Conservation (phyloP, 2,797 vertebrate species). For the Aeoliscus strigatus region DNA sequence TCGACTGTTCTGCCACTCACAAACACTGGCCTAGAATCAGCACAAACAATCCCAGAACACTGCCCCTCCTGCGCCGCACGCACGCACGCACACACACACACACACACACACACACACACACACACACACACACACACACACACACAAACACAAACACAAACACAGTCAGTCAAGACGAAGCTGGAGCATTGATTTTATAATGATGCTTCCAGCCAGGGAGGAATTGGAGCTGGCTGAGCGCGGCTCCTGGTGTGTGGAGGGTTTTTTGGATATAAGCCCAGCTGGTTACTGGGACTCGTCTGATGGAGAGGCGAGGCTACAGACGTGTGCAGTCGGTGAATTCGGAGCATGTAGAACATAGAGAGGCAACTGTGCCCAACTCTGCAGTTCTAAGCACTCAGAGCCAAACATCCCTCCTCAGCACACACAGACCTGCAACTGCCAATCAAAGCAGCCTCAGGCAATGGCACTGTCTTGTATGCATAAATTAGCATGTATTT, state of each 20-base stretch:
- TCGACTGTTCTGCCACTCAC: constrained; percentile 65
- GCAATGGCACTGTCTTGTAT: constrained; percentile 73
- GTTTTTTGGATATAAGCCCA: constrained; percentile 59
- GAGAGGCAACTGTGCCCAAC: constrained; percentile 66
- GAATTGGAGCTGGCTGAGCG: constrained; percentile 68
- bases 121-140: constrained; percentile 20
- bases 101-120: constrained; percentile 26
- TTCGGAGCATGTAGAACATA: constrained; percentile 68
- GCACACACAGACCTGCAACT: constrained; percentile 76
- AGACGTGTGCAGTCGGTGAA: constrained; percentile 53
- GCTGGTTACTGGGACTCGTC: constrained; percentile 47
- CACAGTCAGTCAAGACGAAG: constrained; percentile 55
- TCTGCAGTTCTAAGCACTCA: constrained; percentile 61
- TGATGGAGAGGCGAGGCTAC: constrained; percentile 53
- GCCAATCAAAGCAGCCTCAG: constrained; percentile 80
- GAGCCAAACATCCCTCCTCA: constrained; percentile 68
- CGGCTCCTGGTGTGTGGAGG: constrained; percentile 61
- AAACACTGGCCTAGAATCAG: constrained; percentile 67
- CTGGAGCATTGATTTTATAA: constrained; percentile 76
- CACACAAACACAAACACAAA: too few species aligned
- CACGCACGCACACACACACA: constrained; percentile 20
- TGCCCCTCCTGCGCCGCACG: constrained; percentile 43
- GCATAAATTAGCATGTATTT: constrained; percentile 84
- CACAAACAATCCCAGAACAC: constrained; percentile 67
- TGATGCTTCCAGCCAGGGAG: constrained; percentile 69